phyloP scores from a whole-genome alignment of 2,888 invertebrate genomes.

The Drepanosiphum platanoidis region DNA sequence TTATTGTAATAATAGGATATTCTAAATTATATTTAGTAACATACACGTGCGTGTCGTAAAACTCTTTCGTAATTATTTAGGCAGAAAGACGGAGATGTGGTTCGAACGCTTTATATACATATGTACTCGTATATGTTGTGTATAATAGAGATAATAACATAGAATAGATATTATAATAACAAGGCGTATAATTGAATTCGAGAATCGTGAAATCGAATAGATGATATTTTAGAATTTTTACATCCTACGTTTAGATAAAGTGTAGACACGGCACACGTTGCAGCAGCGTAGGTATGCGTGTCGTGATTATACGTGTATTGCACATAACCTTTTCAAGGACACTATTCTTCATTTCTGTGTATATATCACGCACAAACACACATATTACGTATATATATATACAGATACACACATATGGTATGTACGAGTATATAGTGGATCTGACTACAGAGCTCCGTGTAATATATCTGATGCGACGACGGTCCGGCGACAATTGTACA shows the following conservation, averaged over 20 bases:
- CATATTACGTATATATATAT: not conserved
- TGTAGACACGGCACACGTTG: not conserved
- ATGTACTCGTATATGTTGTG: too few species aligned
- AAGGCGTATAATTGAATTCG: too few species aligned
- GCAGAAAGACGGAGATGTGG: not conserved
- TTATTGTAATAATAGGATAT: too few species aligned
- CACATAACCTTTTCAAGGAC: conserved; percentile 7
- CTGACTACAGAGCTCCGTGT: not conserved
- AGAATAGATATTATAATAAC: too few species aligned
- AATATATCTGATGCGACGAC: not conserved
- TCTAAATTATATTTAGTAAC: not conserved
- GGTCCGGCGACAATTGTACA: not conserved
- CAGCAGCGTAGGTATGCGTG: not conserved
- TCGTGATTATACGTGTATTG: not conserved
- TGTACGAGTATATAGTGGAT: not conserved
- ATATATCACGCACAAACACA: too few species aligned
- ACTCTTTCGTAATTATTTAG: not conserved
- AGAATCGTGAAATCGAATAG: not conserved
- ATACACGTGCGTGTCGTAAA: not conserved
- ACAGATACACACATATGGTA: not conserved
- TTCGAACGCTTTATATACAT: too few species aligned
- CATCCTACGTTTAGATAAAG: not conserved
- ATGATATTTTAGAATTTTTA: not conserved
- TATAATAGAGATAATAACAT: too few species aligned
- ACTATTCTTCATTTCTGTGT: not conserved